Evolutionary conservation across 2,888 invertebrate genomes (phyloP).

Genomic region (Sialis lutaria): DNA sequence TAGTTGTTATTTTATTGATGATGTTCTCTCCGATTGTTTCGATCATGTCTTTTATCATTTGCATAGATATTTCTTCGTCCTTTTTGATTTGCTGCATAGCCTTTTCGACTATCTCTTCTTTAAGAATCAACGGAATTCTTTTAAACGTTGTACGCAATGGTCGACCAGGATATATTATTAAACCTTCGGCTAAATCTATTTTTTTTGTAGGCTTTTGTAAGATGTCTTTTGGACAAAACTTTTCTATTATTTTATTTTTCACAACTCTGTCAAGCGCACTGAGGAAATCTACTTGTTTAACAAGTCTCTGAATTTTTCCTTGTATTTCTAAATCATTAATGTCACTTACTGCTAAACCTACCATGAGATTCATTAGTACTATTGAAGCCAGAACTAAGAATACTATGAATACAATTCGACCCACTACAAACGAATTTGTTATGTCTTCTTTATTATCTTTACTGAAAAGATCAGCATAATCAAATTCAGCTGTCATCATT

Average conservation of each 20-base stretch:
- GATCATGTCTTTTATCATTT: background rate
- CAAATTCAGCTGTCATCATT: slow-evolving; percentile 43
- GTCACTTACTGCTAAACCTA: slow-evolving; percentile 41
- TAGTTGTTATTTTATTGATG: background rate
- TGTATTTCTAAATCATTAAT: slow-evolving; percentile 35
- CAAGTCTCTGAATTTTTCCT: slow-evolving; percentile 33
- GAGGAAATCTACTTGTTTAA: slow-evolving; percentile 34
- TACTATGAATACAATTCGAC: slow-evolving; percentile 31
- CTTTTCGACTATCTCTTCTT: background rate
- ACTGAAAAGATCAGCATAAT: slow-evolving; percentile 29
- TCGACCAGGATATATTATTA: background rate
- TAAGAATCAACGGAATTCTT: background rate
- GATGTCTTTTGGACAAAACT: background rate
- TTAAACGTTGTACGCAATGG: background rate
- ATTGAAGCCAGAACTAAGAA: slow-evolving; percentile 36
- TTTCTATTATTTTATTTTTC: background rate
- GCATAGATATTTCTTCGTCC: background rate
- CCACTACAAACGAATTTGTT: slow-evolving; percentile 26
- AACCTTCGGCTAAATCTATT: background rate
- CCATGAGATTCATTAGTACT: slow-evolving; percentile 38
- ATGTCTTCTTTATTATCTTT: slow-evolving; percentile 21
- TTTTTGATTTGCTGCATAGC: background rate
- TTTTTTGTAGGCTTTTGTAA: background rate
- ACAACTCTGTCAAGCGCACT: slow-evolving; percentile 1
- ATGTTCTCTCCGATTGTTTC: background rate